Evolutionary conservation across 2,797 vertebrate genomes (phyloP), one percentile per base, ranked within the genome.

Genomic region (Sardinella longiceps): DNA sequence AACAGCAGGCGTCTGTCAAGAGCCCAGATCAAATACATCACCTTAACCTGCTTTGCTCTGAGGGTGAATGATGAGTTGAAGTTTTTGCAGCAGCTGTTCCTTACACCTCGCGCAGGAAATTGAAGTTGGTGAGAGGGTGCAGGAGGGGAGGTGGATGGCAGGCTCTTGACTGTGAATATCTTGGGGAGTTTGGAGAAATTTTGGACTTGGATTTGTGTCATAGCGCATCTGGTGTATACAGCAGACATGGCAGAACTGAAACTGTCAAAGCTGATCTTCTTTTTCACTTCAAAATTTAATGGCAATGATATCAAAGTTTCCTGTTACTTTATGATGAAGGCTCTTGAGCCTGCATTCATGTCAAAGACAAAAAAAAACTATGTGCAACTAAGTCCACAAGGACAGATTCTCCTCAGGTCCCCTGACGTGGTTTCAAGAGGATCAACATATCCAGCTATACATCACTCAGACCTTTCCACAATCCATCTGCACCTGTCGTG

Each of bases 1-100:
- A 94, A 93, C 93, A 94, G 93, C 93, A 91, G 94, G 93, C 90
- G 87, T 91, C 89, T 94, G 94, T 93, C 93, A 93, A 91, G 89
- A 91, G 87, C 88, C 89, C 88, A 89, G 91, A 92, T 91, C 91
- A 87, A 91, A 94, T 92, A 92, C 92, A 94, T 93, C 89, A 89
- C 91, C 91, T 93, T 92, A 94, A 92, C 91, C 89, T 90, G 90
- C 90, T 91, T 87, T 33, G 84, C 87, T 90, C 82, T 20, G 83
- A 87, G 90, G 91, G 90, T 82, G 84, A 88, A 89, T 85, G 92
- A 92, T 89, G 90, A 89, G 90, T 87, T 90, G 85, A 89, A 88
- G 39, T 85, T 82, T 77, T 88, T 89, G 88, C 85, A 85, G 91
- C 92, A 93, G 90, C 91, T 92, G 92, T 87, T 53, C 46, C 58